phyloP scores from a whole-genome alignment of 1,140 invertebrate genomes.

The Ceratina australensis region DNA sequence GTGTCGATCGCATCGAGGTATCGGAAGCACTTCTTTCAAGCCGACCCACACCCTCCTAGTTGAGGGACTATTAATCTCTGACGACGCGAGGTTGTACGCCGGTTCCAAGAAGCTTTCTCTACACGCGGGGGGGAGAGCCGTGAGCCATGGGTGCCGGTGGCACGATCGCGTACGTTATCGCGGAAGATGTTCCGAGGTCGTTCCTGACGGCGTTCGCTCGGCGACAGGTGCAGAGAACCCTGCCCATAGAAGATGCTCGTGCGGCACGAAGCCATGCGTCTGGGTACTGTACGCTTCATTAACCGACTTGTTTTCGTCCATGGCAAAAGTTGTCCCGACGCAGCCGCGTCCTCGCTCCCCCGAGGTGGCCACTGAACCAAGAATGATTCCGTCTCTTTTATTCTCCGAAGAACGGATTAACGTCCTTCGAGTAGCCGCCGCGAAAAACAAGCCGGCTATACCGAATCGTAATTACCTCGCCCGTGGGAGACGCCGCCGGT shows the following conservation, averaged over 20 bases:
- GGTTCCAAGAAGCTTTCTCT: conserved; percentile 57
- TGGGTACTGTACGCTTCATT: conserved; percentile 59
- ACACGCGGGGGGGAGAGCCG: conserved; percentile 23
- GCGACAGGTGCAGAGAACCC: conserved; percentile 48
- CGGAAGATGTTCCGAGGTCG: conserved; percentile 56
- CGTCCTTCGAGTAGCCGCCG: neutral
- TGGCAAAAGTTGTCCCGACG: conserved; percentile 14
- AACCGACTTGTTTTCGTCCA: conserved; percentile 54
- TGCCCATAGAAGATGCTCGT: conserved; percentile 20
- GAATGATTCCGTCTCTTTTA: conserved; percentile 19
- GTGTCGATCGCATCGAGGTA: conserved; percentile 59
- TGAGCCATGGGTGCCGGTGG: conserved; percentile 1
- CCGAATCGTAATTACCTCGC: too few relatives aligned
- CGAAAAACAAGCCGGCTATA: neutral
- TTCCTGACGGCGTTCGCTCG: conserved; percentile 10
- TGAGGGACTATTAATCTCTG: conserved; percentile 58
- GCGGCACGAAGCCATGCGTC: conserved; percentile 7
- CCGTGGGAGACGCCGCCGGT: neutral
- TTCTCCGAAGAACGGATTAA: neutral
- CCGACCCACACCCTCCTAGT: conserved; percentile 22
- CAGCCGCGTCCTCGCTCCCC: neutral
- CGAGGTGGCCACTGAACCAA: neutral
- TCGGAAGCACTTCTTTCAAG: conserved; percentile 52
- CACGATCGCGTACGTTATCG: conserved; percentile 55
- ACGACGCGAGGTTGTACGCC: conserved; percentile 34